Evolutionary conservation across 2,888 invertebrate species (phyloP).

Genomic region (Calameuta idolon): DNA sequence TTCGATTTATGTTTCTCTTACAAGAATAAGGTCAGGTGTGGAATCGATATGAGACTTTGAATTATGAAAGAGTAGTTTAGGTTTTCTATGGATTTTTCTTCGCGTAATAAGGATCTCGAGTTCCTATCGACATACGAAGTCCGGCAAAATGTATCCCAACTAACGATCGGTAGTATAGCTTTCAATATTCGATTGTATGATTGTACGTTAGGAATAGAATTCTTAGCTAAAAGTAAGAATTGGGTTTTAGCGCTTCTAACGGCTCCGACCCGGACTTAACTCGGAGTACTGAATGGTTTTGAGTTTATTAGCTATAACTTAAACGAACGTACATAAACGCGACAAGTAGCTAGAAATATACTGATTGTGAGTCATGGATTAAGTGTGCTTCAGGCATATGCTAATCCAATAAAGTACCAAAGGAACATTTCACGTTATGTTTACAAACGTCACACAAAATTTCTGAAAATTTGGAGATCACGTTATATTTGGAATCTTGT

Average conservation of each 20-base stretch:
- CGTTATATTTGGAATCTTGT: not conserved
- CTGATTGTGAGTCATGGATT: not conserved
- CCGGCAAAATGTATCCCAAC: not conserved
- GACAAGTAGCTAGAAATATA: not conserved
- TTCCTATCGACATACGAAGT: not conserved
- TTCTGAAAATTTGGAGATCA: not conserved
- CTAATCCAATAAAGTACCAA: not conserved
- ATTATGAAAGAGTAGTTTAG: constrained; percentile 26
- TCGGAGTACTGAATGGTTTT: not conserved
- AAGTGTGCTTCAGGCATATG: not conserved
- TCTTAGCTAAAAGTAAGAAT: not conserved
- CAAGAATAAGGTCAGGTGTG: constrained; percentile 24
- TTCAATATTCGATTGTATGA: not conserved
- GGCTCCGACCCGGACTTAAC: not conserved
- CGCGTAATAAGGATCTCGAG: not conserved
- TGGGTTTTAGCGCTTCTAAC: not conserved
- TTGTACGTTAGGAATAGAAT: not conserved
- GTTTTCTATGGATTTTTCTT: not conserved
- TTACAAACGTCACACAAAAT: not conserved
- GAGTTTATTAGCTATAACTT: not conserved
- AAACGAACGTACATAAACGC: not conserved
- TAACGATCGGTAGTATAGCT: not conserved
- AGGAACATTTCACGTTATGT: not conserved
- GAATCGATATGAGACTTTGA: constrained; percentile 29
- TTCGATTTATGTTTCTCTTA: not conserved